Percentiles rank a stretch among this genome's conserved stretches.
phyloP scores from a whole-genome alignment of 2,888 invertebrate species.

The Melieria crassipennis region DNA sequence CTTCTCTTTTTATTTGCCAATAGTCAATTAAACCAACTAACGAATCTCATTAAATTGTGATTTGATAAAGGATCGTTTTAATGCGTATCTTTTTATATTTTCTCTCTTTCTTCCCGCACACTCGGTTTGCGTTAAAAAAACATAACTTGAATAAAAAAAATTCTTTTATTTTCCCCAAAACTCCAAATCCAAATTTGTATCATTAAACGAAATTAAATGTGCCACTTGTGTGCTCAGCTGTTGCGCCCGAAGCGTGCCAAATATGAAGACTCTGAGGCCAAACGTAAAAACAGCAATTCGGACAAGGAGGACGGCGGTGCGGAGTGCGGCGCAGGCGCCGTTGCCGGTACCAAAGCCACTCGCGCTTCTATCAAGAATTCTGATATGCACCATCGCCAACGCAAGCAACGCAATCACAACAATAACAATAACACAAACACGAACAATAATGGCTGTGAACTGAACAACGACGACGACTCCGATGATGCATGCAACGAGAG shows the following conservation, averaged over 20 bases:
- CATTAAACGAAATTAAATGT: too few relatives aligned
- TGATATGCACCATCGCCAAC: conserved; percentile 63
- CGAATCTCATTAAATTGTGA: conserved; percentile 6
- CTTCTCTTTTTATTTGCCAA: background rate
- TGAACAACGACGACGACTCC: conserved; percentile 42
- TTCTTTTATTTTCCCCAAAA: background rate
- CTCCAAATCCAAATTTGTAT: too few relatives aligned
- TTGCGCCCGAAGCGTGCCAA: conserved; percentile 48
- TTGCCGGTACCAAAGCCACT: conserved; percentile 36
- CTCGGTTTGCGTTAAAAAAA: conserved; percentile 19
- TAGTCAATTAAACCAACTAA: background rate
- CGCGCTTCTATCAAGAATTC: conserved; percentile 44
- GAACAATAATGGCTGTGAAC: conserved; percentile 47
- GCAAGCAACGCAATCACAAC: conserved; percentile 53
- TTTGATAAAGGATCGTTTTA: conserved; percentile 14
- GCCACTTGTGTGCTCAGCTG: conserved; percentile 40
- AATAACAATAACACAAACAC: conserved; percentile 46
- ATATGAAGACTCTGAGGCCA: conserved; percentile 56
- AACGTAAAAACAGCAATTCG: conserved; percentile 63
- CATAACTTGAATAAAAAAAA: background rate
- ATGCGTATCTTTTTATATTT: conserved; percentile 24
- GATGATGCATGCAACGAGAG: conserved; percentile 48
- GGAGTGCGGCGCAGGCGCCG: conserved; percentile 49
- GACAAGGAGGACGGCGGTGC: conserved; percentile 49
- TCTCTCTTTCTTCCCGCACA: conserved; percentile 26